Evolutionary conservation across 2,113 vertebrate genomes (phyloP), one percentile per base, ranked within the genome.

Genomic region (Pseudorhombus dupliciocellatus): DNA sequence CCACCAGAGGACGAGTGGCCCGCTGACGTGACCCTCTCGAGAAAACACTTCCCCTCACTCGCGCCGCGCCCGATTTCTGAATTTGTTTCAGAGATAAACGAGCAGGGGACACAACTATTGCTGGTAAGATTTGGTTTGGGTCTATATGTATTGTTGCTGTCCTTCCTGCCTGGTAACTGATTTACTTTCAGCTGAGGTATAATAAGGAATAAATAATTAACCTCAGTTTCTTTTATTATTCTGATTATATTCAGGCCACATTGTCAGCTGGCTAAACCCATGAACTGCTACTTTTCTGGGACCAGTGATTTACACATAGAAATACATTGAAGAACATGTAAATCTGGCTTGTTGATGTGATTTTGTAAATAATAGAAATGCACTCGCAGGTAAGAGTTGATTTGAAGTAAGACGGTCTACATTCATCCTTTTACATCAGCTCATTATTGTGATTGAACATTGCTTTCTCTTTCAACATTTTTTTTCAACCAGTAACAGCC

Each of bases 1-100:
- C 94, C 95, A 0, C 55, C 84, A 12, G 93, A 94, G 61, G 94
- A 95, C 12, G 94, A 95, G 73, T 95, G 95, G 94, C 95, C 94
- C 0, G 77, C 90, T 52, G 94, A 96, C 58, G 94, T 96, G 7
- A 94, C 94, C 22, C 81, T 97, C 0, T 93, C 92, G 2, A 90
- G 94, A 20, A 92, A 92, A 63, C 94, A 94, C 81, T 97, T 97
- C 84, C 81, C 91, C 37, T 84, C 92, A 16, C 80, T 91, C 71
- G 89, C 61, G 20, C 90, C 92, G 40, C 90, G 93, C 26, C 94
- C 95, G 20, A 92, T 96, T 79, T 89, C 92, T 70, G 93, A 93
- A 4, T 92, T 88, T 77, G 92, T 97, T 34, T 95, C 96, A 0
- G 96, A 96, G 86, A 93, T 97, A 83, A 92, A 93, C 55, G 90